Percentiles rank a stretch among this genome's conserved stretches.
phyloP scores from a whole-genome alignment of 2,113 vertebrate species.

The Campylorhamphus procurvoides region DNA sequence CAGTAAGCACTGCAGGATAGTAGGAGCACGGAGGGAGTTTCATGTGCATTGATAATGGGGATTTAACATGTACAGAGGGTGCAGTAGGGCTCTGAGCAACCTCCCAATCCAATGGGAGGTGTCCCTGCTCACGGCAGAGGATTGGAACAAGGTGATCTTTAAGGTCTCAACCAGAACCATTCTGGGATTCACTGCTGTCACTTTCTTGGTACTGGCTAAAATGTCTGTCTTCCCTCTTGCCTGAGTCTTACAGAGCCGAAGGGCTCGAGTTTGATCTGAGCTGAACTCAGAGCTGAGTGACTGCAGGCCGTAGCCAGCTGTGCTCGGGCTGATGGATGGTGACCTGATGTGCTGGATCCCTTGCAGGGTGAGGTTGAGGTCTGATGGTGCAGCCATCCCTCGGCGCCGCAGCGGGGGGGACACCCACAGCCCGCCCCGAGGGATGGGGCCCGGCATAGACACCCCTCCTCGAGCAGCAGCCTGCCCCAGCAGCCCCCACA shows the following conservation, averaged over 20 bases:
- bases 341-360: slow-evolving; percentile 10
- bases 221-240: not conserved
- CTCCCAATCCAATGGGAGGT: not conserved
- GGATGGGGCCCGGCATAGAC: slow-evolving; percentile 83
- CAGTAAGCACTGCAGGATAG: not conserved
- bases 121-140: not conserved
- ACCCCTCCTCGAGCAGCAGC: slow-evolving; percentile 93
- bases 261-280: not conserved
- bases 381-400: slow-evolving; percentile 92
- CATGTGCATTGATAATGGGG: not conserved
- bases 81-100: not conserved
- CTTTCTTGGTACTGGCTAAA: not conserved
- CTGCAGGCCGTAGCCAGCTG: not conserved
- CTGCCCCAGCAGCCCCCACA: slow-evolving; percentile 97
- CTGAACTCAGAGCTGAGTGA: not conserved
- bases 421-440: slow-evolving; percentile 90
- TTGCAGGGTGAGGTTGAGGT: slow-evolving; percentile 89
- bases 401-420: slow-evolving; percentile 88
- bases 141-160: not conserved
- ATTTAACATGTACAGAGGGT: not conserved
- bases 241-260: not conserved
- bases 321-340: not conserved
- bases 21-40: not conserved
- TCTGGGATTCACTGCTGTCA: not conserved
- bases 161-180: not conserved